Evolutionary conservation across 1,140 invertebrate species (phyloP), one percentile per base, ranked within the genome.

Genomic region (Asbolus verrucosus): DNA sequence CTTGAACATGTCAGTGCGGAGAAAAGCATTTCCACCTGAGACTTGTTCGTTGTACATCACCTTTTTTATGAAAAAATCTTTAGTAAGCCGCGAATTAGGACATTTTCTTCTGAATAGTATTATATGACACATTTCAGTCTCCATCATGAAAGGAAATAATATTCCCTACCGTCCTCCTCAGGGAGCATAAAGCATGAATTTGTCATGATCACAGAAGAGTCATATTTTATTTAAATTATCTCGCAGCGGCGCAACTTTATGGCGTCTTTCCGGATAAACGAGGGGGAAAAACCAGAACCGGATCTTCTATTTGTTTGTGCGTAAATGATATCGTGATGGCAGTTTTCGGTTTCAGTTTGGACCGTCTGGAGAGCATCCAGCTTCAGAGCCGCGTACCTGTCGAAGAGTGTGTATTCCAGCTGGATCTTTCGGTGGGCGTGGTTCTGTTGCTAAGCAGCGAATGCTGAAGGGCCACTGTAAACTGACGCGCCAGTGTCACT

Each of bases 381-480:
- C 18, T 27, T 3, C 33, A 36, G 33, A n/a, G 11, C 5, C 33
- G 2, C 46, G 46, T 54, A 54, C 46, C 46, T 54, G 46, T 21
- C 46, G 21, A 54, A 54, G 21, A 27, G 46, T 54, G 46, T 54
- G 24, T 59, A 31, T 67, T 59, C 65, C 43, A 39, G 65, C 43
- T 38, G 43, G 60, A 69, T 72, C 50, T 72, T 65, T 41, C 15
- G 19, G 71, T 73, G 60, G 71, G 71, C 71, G 71, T 69, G 71
- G 71, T 73, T 61, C 61, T 70, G 71, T 73, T 73, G 71, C 71
- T 70, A 69, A 70, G 71, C 71, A 70, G 50, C 71, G 61, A 54
- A 68, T 50, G 46, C 59, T 73, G 71, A 73, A 66, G 67, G 71
- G 71, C 67, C 65, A 73, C 50, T 24, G 38, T 73, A 70, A 70